A percentile compares a stretch with the other conserved stretches of the same genome.
Evolutionary conservation across 1,140 invertebrate species (phyloP).

Genomic region (Trypoxylus dichotomus): DNA sequence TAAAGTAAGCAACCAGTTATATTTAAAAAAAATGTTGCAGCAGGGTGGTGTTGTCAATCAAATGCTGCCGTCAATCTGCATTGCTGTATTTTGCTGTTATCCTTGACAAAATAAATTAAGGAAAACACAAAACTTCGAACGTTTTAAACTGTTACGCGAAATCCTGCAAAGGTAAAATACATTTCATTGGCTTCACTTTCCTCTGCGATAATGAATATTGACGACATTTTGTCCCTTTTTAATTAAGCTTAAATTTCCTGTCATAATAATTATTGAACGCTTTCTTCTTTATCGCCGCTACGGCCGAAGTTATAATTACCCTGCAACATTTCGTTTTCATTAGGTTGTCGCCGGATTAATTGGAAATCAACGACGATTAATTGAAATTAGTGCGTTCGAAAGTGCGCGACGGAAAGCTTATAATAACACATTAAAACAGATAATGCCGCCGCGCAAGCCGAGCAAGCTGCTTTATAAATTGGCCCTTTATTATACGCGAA

Average conservation of each 20-base stretch:
- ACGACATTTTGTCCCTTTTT: neutral
- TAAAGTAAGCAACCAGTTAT: no score
- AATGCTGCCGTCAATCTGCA: no score
- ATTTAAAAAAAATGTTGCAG: no score
- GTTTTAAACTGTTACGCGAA: no score
- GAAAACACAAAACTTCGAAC: no score
- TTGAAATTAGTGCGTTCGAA: slow-evolving; percentile 20
- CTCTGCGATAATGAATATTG: no score
- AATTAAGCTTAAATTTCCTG: neutral
- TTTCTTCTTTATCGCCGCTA: neutral
- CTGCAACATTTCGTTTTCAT: slow-evolving; percentile 14
- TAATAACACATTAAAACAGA: slow-evolving; percentile 35
- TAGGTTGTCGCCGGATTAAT: neutral
- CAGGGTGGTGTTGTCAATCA: no score
- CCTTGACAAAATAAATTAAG: no score
- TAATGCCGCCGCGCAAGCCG: slow-evolving; percentile 28
- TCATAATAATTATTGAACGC: neutral
- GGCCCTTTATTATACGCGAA: slow-evolving; percentile 31
- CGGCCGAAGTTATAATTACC: slow-evolving; percentile 6
- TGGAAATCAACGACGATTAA: slow-evolving; percentile 21
- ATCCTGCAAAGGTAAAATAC: no score
- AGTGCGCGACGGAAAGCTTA: slow-evolving; percentile 27
- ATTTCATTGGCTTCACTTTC: no score
- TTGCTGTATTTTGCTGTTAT: no score
- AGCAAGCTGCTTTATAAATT: slow-evolving; percentile 35